These are phyloP conservation scores for Heliconius melpomene DNA, from an alignment of 1,140 invertebrate genomes.

Conservation along the genomic window DNA sequence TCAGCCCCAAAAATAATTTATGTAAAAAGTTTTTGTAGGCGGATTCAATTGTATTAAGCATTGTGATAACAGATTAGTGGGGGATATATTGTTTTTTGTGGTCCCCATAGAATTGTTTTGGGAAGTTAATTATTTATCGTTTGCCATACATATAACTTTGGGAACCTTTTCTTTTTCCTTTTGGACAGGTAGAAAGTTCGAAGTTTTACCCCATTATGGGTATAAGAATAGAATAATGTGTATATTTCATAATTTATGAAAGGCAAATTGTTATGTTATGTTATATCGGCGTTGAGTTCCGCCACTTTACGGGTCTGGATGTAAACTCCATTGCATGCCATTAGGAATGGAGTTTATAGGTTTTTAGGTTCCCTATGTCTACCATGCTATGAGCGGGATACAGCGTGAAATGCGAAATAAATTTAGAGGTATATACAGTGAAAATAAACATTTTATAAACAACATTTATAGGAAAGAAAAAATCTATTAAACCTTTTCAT, in stretches of 20 bases:
- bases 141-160: slow-evolving; percentile 20
- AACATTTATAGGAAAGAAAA: not conserved
- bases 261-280: not conserved
- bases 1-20: slow-evolving; percentile 44
- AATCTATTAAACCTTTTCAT: slow-evolving; percentile 1
- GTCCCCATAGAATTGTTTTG: slow-evolving; percentile 39
- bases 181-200: slow-evolving; percentile 2
- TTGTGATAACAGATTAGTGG: slow-evolving; percentile 51
- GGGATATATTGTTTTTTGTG: slow-evolving; percentile 46
- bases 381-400: no score
- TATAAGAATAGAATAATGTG: not conserved
- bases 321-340: no score
- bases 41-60: slow-evolving; percentile 53
- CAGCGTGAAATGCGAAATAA: no score
- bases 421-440: not conserved
- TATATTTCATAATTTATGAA: not conserved
- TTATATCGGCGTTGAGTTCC: no score
- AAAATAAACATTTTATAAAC: not conserved
- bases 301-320: no score
- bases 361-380: no score
- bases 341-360: no score
- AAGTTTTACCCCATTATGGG: not conserved
- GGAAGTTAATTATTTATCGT: slow-evolving; percentile 55
- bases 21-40: slow-evolving; percentile 47
- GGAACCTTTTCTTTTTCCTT: slow-evolving; percentile 3